These are phyloP conservation scores for Idris sp. DNA, from an alignment of 1,140 invertebrate genomes.

Conservation along the genomic window DNA sequence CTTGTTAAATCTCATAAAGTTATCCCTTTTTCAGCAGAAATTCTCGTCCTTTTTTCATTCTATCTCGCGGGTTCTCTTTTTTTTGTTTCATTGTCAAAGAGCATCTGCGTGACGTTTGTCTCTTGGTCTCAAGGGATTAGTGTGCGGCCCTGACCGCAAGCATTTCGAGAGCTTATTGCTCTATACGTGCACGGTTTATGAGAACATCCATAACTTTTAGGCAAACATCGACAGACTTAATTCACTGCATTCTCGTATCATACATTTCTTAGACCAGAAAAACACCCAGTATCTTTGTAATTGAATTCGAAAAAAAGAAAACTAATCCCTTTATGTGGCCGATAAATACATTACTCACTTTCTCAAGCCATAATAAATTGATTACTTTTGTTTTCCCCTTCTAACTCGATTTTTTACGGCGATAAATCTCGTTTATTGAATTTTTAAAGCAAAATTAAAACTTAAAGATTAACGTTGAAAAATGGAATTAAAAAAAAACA, in stretches of 20 bases:
- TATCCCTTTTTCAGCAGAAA: slow-evolving; percentile 23
- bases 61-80: slow-evolving; percentile 16
- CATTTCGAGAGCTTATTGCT: slow-evolving; percentile 29
- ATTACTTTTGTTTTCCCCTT: no score
- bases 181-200: slow-evolving; percentile 30
- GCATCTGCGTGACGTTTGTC: slow-evolving; percentile 33
- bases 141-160: slow-evolving; percentile 38
- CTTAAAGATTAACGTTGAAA: no score
- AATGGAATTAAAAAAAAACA: no score
- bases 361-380: neutral
- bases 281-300: neutral
- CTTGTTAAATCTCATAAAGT: slow-evolving; percentile 18
- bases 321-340: no score
- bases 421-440: no score
- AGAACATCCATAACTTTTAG: slow-evolving; percentile 18
- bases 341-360: no score
- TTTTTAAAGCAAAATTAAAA: no score
- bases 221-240: slow-evolving; percentile 28
- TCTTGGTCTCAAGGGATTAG: slow-evolving; percentile 21
- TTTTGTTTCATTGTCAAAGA: slow-evolving; percentile 45
- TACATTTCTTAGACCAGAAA: no score
- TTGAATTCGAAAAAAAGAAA: neutral
- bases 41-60: no score
- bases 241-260: slow-evolving; percentile 3
- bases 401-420: no score